Base-by-base conservation (phyloP, 1,140 invertebrate species). In the Drosophila insularis region DNA sequence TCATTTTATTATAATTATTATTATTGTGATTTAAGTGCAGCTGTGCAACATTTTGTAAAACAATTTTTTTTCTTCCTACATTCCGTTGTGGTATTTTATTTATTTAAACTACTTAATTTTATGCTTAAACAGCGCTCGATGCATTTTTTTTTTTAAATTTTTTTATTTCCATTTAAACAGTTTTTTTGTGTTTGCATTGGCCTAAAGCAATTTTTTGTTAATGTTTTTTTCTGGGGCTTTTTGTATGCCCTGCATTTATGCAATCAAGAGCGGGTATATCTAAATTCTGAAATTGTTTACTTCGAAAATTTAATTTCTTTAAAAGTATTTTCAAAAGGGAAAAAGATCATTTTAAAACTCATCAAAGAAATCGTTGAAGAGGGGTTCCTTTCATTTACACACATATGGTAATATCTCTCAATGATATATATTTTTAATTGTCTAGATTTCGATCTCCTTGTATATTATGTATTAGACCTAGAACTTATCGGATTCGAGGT, bases 91-190 rank as follows among this genome's bases (percentile, higher is more conserved):
- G 54, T 65, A 37, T 80, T 50, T 84, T 78, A 82, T 84, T 89
- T 89, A 87, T 89, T 84, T 87, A 87, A 87, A 87, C 84, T 89
- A 87, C 84, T 87, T 89, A 89, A 84, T 69, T 87, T 87, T 89
- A 53, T 87, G 84, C 85, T 87, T 87, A 87, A 87, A 89, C 84
- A 89, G 84, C 84, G 77, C 65, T 89, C 63, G 73, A 50, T 54
- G 6, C 46, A 27, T 35, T 76, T 63, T 86, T 65, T 80, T 81
- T 76, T 17, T 65, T 60, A 68, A 64, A 37, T 67, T 63, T 62
- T 61, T 74, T 27, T 6, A 27, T 27, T 27, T 27, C 62, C 68
- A 76, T 62, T 89, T 82, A 80, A 72, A 77, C 39, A 74, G 67
- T 78, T 71, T 74, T 73, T 67, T 65, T 66, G 69, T 63, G 61